Evolutionary conservation across 2,113 vertebrate species (phyloP).

Genomic region (Crocuta crocuta): DNA sequence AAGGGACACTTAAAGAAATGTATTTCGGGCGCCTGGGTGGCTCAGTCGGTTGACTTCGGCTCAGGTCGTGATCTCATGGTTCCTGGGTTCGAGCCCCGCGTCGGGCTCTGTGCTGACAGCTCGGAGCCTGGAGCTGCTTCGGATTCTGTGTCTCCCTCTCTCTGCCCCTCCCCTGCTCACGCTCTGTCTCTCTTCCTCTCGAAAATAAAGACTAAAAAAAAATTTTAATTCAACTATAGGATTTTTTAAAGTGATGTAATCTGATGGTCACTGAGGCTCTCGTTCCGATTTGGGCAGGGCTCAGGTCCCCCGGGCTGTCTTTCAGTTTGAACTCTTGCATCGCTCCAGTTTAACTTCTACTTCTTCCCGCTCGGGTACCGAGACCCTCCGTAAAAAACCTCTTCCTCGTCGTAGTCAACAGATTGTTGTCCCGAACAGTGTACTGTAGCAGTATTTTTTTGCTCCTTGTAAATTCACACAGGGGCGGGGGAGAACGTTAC

Average conservation of each 20-base stretch:
- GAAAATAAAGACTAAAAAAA: not conserved
- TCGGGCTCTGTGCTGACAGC: too few relatives aligned
- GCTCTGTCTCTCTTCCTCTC: too few relatives aligned
- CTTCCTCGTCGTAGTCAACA: not conserved
- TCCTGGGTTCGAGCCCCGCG: too few relatives aligned
- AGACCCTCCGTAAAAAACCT: not conserved
- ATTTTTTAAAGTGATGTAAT: too few relatives aligned
- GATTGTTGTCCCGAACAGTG: not conserved
- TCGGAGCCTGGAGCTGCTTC: too few relatives aligned
- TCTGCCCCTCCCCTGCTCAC: too few relatives aligned
- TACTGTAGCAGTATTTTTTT: not conserved
- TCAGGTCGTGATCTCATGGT: too few relatives aligned
- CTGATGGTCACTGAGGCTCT: not conserved
- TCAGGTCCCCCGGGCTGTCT: not conserved
- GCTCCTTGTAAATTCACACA: not conserved
- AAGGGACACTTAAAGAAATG: not conserved
- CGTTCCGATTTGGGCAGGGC: not conserved
- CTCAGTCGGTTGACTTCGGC: too few relatives aligned
- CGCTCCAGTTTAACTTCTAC: not conserved
- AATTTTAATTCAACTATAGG: not conserved
- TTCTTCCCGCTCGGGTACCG: not conserved
- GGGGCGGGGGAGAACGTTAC: not conserved
- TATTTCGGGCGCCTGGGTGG: not conserved
- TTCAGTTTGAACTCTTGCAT: not conserved
- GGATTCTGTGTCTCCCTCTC: too few relatives aligned